Evolutionary conservation across 2,888 invertebrate species (phyloP).

Genomic region (Aspidiotus destructor): DNA sequence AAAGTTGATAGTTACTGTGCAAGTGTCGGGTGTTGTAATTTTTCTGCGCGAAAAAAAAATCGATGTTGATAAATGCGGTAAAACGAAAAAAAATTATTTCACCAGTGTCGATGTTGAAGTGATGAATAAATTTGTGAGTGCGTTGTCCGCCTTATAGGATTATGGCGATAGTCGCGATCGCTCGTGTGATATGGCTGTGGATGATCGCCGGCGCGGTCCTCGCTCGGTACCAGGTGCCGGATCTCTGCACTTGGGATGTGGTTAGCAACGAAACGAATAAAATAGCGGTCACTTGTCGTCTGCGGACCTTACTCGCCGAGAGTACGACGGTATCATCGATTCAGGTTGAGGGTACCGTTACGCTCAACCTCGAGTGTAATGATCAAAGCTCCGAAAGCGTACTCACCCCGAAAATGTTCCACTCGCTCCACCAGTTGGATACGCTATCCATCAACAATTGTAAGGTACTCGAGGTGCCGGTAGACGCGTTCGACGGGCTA

Average conservation of each 20-base stretch:
- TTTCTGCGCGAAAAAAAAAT: background rate
- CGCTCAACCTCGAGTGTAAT: conserved; percentile 65
- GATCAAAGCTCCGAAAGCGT: conserved; percentile 69
- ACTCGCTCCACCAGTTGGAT: conserved; percentile 60
- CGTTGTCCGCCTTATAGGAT: background rate
- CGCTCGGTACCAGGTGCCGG: conserved; percentile 26
- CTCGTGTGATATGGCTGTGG: background rate
- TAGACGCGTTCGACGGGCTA: conserved; percentile 69
- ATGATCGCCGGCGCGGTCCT: conserved; percentile 7
- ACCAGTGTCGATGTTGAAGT: conserved; percentile 4
- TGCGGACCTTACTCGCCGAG: conserved; percentile 55
- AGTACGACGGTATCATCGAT: conserved; percentile 55
- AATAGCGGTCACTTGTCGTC: conserved; percentile 54
- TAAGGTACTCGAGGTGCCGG: conserved; percentile 65
- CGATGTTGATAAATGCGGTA: background rate
- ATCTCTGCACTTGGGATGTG: conserved; percentile 21
- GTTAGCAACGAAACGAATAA: conserved; percentile 43
- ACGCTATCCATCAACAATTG: conserved; percentile 67
- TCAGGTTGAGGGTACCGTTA: conserved; percentile 59
- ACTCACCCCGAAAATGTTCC: conserved; percentile 60
- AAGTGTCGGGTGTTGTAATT: background rate
- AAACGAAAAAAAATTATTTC: background rate
- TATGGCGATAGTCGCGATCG: background rate
- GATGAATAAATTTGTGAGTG: background rate
- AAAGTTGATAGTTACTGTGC: background rate